phyloP scores from a whole-genome alignment of 2,113 vertebrate species.

The Amblyopsis rosae region DNA sequence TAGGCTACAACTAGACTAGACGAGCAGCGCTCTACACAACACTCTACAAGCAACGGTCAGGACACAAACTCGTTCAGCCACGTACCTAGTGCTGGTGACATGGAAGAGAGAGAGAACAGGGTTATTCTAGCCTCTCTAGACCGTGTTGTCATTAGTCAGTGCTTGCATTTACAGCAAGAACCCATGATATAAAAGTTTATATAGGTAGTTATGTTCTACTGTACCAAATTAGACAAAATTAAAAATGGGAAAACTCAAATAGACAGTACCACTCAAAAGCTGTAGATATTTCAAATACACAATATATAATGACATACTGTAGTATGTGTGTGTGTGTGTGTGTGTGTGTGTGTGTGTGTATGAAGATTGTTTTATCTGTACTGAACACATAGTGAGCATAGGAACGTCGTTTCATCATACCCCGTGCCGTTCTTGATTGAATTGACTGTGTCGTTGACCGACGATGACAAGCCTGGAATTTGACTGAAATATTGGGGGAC shows the following conservation, averaged over 20 bases:
- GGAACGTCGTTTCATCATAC: slow-evolving; percentile 51
- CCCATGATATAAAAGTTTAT: too few species aligned
- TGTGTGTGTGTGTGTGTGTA: neutral
- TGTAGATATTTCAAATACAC: neutral
- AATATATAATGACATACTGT: neutral
- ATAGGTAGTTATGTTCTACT: too few species aligned
- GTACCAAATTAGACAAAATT: neutral
- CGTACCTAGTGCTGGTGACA: slow-evolving; percentile 55
- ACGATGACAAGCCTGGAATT: slow-evolving; percentile 28
- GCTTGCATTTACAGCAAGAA: neutral
- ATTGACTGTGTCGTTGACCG: slow-evolving; percentile 43
- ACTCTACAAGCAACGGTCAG: neutral
- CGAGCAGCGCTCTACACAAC: too few species aligned
- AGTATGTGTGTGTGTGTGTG: neutral
- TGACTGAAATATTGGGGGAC: slow-evolving; percentile 37
- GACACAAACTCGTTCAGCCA: slow-evolving; percentile 53
- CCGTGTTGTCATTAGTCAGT: neutral
- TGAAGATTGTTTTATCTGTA: neutral
- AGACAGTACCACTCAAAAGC: neutral
- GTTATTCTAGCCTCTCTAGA: slow-evolving; percentile 20
- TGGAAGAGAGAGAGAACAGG: slow-evolving; percentile 32
- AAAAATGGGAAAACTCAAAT: neutral
- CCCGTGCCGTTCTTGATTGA: slow-evolving; percentile 65
- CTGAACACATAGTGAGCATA: neutral
- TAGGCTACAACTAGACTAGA: too few species aligned